These are phyloP conservation scores for Trypoxylus dichotomus DNA, from an alignment of 1,140 invertebrate genomes.

Conservation along the genomic window DNA sequence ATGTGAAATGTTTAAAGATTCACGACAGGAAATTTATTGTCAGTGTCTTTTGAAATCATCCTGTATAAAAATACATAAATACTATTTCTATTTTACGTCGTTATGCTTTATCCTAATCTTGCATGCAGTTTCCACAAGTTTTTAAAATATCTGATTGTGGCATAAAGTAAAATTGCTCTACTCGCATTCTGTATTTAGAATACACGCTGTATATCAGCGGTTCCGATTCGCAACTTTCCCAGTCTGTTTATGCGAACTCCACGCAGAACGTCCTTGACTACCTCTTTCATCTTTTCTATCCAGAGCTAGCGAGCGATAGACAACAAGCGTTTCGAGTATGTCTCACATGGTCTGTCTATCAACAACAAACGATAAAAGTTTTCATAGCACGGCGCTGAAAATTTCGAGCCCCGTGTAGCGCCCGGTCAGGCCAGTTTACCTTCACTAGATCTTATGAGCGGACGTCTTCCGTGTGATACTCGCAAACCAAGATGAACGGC, in stretches of 20 bases:
- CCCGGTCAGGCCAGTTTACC: not conserved
- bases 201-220: too few species aligned
- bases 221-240: too few species aligned
- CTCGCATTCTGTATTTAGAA: too few species aligned
- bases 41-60: too few species aligned
- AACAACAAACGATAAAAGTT: constrained; percentile 9
- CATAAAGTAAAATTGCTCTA: too few species aligned
- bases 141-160: too few species aligned
- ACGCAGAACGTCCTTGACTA: not conserved
- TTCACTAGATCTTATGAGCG: not conserved
- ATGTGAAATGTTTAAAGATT: too few species aligned
- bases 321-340: not conserved
- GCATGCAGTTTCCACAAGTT: too few species aligned
- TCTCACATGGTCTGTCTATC: not conserved
- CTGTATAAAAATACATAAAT: too few species aligned
- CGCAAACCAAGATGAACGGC: not conserved
- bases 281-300: not conserved
- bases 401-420: not conserved
- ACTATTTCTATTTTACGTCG: too few species aligned
- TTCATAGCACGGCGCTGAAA: constrained; percentile 17
- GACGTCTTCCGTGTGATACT: not conserved
- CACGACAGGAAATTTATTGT: too few species aligned
- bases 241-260: not conserved
- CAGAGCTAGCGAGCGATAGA: not conserved
- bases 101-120: too few species aligned